A percentile compares a stretch with the other conserved stretches of the same genome.
phyloP scores from a whole-genome alignment of 2,797 vertebrate species.

The Florisuga fusca region DNA sequence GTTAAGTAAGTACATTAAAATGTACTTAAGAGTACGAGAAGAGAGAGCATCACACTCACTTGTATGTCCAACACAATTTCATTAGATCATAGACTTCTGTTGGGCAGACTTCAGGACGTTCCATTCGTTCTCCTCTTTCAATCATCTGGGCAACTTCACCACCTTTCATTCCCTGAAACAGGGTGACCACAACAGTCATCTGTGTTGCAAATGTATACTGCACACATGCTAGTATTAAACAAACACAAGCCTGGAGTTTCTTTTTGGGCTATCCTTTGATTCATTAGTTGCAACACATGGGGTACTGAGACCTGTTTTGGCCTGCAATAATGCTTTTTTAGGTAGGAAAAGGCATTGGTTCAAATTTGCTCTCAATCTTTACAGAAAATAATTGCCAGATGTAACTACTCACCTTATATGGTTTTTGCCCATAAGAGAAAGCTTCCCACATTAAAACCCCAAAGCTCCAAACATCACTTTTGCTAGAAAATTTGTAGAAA shows the following conservation, averaged over 20 bases:
- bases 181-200: not conserved
- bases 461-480: conserved; percentile 98
- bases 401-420: conserved; percentile 87
- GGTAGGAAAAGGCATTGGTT: not conserved
- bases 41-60: conserved; percentile 81
- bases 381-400: not conserved
- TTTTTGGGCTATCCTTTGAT: not conserved
- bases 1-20: not conserved
- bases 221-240: not conserved
- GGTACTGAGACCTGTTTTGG: not conserved
- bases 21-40: not conserved
- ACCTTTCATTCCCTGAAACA: conserved; percentile 93
- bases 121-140: conserved; percentile 89
- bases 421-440: conserved; percentile 92
- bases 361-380: not conserved
- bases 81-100: conserved; percentile 91
- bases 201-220: not conserved
- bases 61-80: conserved; percentile 93
- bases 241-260: not conserved
- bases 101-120: conserved; percentile 85
- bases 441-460: conserved; percentile 98
- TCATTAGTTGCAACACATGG: not conserved
- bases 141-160: conserved; percentile 93
- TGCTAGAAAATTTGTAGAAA: conserved; percentile 95
- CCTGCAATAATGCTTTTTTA: not conserved